Evolutionary conservation across 2,888 invertebrate species (phyloP).

Genomic region (Euzophera pinguis): DNA sequence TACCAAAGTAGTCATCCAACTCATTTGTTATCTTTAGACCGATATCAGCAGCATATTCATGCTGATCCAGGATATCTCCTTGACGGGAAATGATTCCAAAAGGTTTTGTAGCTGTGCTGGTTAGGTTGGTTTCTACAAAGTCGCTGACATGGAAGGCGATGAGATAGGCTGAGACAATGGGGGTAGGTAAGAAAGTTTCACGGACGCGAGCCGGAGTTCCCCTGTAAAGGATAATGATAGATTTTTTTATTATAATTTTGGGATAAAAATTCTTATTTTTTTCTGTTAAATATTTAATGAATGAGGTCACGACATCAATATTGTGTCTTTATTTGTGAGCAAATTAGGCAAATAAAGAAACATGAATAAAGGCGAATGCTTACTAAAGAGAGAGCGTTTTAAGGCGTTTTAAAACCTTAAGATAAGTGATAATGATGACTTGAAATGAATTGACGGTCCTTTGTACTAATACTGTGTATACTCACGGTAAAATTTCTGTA

Average conservation of each 20-base stretch:
- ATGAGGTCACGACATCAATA: no score
- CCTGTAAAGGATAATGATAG: constrained; percentile 2
- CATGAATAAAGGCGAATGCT: no score
- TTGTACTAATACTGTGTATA: no score
- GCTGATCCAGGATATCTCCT: constrained; percentile 49
- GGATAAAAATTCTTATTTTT: no score
- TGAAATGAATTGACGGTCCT: no score
- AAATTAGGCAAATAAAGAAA: no score
- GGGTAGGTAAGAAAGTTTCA: constrained; percentile 78
- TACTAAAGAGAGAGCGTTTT: no score
- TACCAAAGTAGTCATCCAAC: constrained; percentile 80
- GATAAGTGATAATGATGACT: no score
- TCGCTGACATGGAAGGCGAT: constrained; percentile 92
- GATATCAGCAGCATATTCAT: constrained; percentile 65
- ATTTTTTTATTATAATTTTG: no score
- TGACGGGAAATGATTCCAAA: constrained; percentile 64
- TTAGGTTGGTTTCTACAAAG: constrained; percentile 65
- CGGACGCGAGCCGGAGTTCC: constrained; percentile 33
- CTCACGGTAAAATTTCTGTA: constrained; percentile 43
- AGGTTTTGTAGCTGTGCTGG: constrained; percentile 43
- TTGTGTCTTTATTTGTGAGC: no score
- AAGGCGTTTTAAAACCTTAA: no score
- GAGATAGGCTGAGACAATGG: constrained; percentile 89
- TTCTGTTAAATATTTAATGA: no score
- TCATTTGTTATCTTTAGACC: constrained; percentile 67